A percentile compares a stretch with the other conserved stretches of the same genome.
Evolutionary conservation across 2,113 vertebrate species (phyloP).

Genomic region (Cheilinus undulatus): DNA sequence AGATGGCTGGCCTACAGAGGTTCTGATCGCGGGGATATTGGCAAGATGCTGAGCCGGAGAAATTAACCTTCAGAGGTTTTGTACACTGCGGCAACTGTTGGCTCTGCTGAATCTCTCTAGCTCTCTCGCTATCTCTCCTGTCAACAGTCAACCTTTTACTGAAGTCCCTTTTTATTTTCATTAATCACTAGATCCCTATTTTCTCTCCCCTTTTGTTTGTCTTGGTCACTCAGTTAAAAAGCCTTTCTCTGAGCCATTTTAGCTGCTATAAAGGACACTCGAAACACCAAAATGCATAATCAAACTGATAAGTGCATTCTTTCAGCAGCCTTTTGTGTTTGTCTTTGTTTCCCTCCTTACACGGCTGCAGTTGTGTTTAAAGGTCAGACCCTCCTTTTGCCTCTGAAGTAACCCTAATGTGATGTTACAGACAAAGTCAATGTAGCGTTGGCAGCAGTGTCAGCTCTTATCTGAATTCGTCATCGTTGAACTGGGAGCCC

Average conservation of each 20-base stretch:
- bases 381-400: constrained; percentile 62
- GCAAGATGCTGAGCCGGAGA: constrained; percentile 75
- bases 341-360: not conserved
- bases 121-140: constrained; percentile 27
- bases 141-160: constrained; percentile 31
- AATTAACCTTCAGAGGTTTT: constrained; percentile 80
- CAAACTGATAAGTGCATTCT: not conserved
- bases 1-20: constrained; percentile 75
- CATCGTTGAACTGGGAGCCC: constrained; percentile 61
- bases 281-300: constrained; percentile 30
- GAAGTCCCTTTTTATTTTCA: constrained; percentile 29
- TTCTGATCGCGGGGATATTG: constrained; percentile 70
- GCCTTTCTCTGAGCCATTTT: not conserved
- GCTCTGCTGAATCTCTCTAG: constrained; percentile 29
- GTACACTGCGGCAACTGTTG: constrained; percentile 59
- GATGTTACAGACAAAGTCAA: constrained; percentile 53
- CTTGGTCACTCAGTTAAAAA: constrained; percentile 3
- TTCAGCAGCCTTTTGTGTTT: constrained; percentile 19
- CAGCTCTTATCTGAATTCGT: constrained; percentile 61
- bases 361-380: constrained; percentile 34
- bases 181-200: constrained; percentile 13
- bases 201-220: constrained; percentile 5
- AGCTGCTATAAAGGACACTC: constrained; percentile 22
- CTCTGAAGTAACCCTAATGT: constrained; percentile 53
- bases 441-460: constrained; percentile 55